A percentile compares a stretch with the other conserved stretches of the same genome.
Conservation (phyloP, 2,888 invertebrate genomes). For the Trachelus tabidus region DNA sequence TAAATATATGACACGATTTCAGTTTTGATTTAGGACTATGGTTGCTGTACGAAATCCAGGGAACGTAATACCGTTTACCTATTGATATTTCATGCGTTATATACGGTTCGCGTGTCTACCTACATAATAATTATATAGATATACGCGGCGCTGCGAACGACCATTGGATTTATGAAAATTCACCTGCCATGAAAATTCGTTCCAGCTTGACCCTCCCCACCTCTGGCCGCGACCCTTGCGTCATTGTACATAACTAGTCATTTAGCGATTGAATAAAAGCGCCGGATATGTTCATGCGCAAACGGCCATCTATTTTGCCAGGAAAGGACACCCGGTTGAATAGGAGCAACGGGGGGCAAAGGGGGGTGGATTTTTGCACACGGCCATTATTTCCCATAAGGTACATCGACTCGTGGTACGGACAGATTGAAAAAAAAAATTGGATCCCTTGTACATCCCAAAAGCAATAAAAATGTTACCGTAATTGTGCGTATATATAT, state of each 20-base stretch:
- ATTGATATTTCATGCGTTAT: not conserved
- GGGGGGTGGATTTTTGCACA: not conserved
- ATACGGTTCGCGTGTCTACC: not conserved
- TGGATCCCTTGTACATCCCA: not conserved
- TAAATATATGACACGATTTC: not conserved
- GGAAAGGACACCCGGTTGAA: no score
- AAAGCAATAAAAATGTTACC: not conserved
- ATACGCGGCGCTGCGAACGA: not conserved
- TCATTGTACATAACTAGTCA: not conserved
- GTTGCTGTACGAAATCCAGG: not conserved
- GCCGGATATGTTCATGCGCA: not conserved
- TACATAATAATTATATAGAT: not conserved
- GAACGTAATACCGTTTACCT: not conserved
- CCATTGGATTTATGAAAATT: not conserved
- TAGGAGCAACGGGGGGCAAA: not conserved
- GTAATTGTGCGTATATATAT: no score
- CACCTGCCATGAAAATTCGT: not conserved
- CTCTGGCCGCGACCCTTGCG: not conserved
- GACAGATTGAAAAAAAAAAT: not conserved
- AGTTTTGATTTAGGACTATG: not conserved
- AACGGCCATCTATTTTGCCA: not conserved
- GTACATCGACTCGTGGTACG: not conserved
- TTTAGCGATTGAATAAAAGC: not conserved
- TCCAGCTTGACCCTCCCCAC: not conserved
- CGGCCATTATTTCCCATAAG: no score